Percentiles rank a stretch among this genome's conserved stretches.
phyloP scores from a whole-genome alignment of 1,140 invertebrate species.

The Lutraria rhynchaena region DNA sequence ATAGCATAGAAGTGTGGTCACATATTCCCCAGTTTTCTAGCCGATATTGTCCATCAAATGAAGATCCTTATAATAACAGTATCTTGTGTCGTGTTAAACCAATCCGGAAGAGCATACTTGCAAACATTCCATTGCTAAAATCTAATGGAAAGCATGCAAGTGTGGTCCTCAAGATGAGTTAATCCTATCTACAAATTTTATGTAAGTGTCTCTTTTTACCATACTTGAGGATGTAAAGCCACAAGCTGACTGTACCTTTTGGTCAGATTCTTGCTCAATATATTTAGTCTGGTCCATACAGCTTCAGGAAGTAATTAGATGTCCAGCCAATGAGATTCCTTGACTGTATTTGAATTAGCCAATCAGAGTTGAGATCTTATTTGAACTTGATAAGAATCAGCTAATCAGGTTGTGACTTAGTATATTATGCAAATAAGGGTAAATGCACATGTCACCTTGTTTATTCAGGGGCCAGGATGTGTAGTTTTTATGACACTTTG shows the following conservation, averaged over 20 bases:
- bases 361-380: not conserved
- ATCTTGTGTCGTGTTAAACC: too few species aligned
- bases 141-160: constrained; percentile 52
- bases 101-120: constrained; percentile 42
- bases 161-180: constrained; percentile 28
- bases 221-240: too few species aligned
- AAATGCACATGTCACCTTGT: constrained; percentile 3
- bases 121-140: constrained; percentile 39
- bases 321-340: constrained; percentile 8
- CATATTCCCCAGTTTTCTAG: not conserved
- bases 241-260: too few species aligned
- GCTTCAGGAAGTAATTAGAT: not conserved
- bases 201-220: too few species aligned
- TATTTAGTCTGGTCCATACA: too few species aligned
- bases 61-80: too few species aligned
- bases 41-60: too few species aligned
- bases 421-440: constrained; percentile 4
- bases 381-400: too few species aligned
- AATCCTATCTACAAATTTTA: too few species aligned
- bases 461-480: constrained; percentile 37
- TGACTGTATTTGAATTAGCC: not conserved
- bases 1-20: constrained; percentile 45
- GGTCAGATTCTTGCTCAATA: too few species aligned
- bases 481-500: constrained; percentile 40
- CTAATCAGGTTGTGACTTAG: constrained; percentile 8